These are phyloP conservation scores for Callithrix jacchus DNA, from an alignment of 2,113 vertebrate genomes.

Conservation along the genomic window DNA sequence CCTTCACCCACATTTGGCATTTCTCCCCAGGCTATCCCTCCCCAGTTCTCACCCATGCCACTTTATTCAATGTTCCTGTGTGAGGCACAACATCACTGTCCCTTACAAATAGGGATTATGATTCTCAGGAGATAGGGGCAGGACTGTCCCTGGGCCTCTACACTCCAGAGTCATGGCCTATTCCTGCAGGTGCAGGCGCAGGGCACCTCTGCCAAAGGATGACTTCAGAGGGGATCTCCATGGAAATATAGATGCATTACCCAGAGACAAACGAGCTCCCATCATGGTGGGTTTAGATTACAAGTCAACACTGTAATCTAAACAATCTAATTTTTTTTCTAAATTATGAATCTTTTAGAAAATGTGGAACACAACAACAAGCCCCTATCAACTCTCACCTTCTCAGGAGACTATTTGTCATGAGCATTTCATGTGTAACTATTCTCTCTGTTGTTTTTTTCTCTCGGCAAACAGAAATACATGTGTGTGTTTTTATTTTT, in stretches of 20 bases:
- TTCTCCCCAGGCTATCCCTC: no score
- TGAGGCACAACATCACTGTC: not conserved
- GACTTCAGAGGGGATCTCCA: fast-evolving
- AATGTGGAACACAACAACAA: not conserved
- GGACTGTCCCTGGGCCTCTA: fast-evolving
- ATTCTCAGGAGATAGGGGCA: not conserved
- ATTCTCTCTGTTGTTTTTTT: not conserved
- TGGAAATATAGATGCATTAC: no score
- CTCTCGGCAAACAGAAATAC: fast-evolving
- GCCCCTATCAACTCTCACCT: not conserved
- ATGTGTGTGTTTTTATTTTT: not conserved
- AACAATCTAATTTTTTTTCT: not conserved
- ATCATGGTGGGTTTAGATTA: fast-evolving
- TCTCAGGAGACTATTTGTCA: not conserved
- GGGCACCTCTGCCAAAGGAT: fast-evolving
- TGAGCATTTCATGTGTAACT: not conserved
- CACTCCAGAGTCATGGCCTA: fast-evolving
- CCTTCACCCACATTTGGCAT: no score
- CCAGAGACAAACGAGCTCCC: not conserved
- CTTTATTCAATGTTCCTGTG: not conserved
- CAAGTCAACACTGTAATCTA: no score
- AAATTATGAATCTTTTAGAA: not conserved
- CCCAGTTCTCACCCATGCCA: not conserved
- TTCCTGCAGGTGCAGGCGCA: not conserved
- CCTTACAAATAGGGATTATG: fast-evolving